These are phyloP conservation scores for Trachelus iudaicus DNA, from an alignment of 2,888 invertebrate genomes.

Conservation along the genomic window DNA sequence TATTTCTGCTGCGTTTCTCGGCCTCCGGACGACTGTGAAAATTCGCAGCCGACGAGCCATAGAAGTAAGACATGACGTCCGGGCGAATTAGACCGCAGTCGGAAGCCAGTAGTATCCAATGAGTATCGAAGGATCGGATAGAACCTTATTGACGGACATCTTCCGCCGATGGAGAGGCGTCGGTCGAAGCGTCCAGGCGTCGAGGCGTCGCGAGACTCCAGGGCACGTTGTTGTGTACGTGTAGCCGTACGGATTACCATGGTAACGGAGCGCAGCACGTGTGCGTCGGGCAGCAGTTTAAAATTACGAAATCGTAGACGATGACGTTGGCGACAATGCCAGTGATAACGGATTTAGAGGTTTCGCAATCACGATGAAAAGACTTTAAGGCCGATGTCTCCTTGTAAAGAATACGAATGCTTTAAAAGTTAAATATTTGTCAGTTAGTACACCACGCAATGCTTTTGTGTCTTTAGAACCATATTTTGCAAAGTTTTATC, in stretches of 20 bases:
- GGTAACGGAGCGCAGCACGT: not conserved
- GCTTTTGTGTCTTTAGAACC: not conserved
- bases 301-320: not conserved
- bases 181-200: not conserved
- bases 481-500: not conserved
- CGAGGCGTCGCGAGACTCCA: not conserved
- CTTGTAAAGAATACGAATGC: not conserved
- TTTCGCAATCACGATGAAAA: not conserved
- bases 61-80: conserved; percentile 44
- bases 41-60: conserved; percentile 34
- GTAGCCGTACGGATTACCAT: not conserved
- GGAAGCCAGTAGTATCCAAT: not conserved
- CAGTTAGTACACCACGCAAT: not conserved
- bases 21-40: conserved; percentile 19
- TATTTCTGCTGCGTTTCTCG: conserved; percentile 13
- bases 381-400: not conserved
- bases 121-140: not conserved
- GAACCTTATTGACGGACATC: not conserved
- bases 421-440: not conserved
- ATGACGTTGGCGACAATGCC: not conserved
- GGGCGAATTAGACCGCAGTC: not conserved
- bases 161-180: not conserved
- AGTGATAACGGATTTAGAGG: not conserved
- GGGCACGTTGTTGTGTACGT: not conserved
- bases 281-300: not conserved